phyloP scores from a whole-genome alignment of 2,113 vertebrate species.

The Copsychus sechellarum region DNA sequence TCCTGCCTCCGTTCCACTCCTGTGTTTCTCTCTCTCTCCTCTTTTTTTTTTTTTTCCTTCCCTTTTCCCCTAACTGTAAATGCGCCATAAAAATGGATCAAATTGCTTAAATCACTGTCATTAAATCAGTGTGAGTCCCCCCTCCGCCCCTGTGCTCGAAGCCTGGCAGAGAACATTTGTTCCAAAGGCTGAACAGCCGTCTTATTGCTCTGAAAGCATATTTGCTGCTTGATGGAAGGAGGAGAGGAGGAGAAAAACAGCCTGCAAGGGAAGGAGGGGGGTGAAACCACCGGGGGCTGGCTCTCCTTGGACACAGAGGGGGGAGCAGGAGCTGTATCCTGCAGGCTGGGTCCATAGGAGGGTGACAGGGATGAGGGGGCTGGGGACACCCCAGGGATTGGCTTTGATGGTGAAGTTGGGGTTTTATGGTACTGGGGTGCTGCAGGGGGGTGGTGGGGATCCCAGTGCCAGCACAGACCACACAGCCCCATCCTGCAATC shows the following conservation, averaged over 20 bases:
- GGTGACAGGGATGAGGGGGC: not conserved
- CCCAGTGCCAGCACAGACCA: not conserved
- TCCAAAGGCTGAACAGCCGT: slow-evolving; percentile 69
- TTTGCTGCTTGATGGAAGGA: slow-evolving; percentile 70
- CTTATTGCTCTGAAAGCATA: slow-evolving; percentile 70
- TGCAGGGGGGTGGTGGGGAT: not conserved
- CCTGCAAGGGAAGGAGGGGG: slow-evolving; percentile 44
- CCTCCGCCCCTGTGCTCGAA: slow-evolving; percentile 60
- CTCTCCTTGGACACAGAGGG: not conserved
- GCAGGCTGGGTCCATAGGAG: not conserved
- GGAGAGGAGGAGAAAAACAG: slow-evolving; percentile 58
- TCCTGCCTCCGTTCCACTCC: slow-evolving; percentile 55
- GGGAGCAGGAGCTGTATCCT: accelerated
- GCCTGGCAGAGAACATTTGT: slow-evolving; percentile 69
- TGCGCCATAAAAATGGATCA: slow-evolving; percentile 70
- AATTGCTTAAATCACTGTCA: slow-evolving; percentile 73
- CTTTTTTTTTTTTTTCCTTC: not conserved
- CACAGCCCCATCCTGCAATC: not conserved
- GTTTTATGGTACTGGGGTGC: accelerated
- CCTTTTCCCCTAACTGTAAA: slow-evolving; percentile 59
- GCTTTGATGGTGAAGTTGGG: not conserved
- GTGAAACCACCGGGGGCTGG: not conserved
- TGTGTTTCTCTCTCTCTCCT: slow-evolving; percentile 48
- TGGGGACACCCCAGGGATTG: accelerated
- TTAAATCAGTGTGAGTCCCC: slow-evolving; percentile 70